Percentiles rank a stretch among this genome's conserved stretches.
Evolutionary conservation across 2,888 invertebrate genomes (phyloP).

Genomic region (Hydraecia micacea): DNA sequence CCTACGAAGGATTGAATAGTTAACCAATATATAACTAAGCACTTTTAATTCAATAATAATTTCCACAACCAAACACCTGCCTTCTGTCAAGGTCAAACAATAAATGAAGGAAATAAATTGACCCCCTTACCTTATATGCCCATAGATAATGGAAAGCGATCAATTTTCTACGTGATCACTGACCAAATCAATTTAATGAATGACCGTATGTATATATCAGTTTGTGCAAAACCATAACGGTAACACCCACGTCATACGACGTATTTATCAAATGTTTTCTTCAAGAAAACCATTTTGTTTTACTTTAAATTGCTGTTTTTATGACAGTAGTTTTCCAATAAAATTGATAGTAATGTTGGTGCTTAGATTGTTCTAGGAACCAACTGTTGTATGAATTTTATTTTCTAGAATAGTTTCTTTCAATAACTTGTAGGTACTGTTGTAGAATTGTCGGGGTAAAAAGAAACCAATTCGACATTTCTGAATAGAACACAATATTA

Average conservation of each 20-base stretch:
- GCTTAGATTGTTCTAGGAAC: constrained; percentile 3
- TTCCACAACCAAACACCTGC: constrained; percentile 53
- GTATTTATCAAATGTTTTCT: constrained; percentile 49
- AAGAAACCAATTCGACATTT: neutral
- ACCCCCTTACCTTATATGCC: constrained; percentile 81
- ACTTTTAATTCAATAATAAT: constrained; percentile 26
- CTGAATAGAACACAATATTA: neutral
- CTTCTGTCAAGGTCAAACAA: constrained; percentile 75
- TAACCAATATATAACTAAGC: neutral
- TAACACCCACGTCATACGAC: constrained; percentile 46
- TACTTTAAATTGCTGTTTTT: constrained; percentile 44
- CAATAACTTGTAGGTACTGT: neutral
- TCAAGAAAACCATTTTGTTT: constrained; percentile 40
- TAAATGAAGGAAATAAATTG: constrained; percentile 75
- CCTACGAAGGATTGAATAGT: neutral
- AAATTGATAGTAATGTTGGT: constrained; percentile 24
- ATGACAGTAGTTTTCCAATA: constrained; percentile 47
- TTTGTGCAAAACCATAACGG: constrained; percentile 77
- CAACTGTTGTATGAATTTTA: constrained; percentile 11
- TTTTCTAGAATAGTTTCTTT: constrained; percentile 3
- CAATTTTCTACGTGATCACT: constrained; percentile 81
- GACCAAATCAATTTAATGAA: constrained; percentile 86
- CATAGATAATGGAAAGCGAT: constrained; percentile 78
- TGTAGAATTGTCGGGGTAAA: neutral
- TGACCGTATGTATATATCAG: constrained; percentile 67